Conservation (phyloP, 2,797 vertebrate genomes). For the Limnodromus scolopaceus region DNA sequence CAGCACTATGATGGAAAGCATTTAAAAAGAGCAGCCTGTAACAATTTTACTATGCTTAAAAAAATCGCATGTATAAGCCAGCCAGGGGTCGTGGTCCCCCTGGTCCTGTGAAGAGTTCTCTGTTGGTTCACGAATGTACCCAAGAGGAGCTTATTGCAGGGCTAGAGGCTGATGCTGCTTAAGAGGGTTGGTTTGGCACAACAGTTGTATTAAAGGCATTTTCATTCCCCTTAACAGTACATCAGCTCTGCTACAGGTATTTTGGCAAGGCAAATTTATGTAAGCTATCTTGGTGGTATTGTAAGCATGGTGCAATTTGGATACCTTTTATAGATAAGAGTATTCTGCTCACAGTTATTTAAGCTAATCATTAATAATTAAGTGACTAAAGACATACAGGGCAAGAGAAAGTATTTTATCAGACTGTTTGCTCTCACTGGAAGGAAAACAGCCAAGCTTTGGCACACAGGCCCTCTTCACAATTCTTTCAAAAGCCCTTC, state of each 20-base stretch:
- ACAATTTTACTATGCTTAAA: not conserved
- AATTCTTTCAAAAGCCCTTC: not conserved
- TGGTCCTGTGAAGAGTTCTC: not conserved
- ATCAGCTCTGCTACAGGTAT: constrained; percentile 9
- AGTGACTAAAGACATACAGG: not conserved
- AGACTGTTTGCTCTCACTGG: not conserved
- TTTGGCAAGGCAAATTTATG: not conserved
- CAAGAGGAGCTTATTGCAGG: not conserved
- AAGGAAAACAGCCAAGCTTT: not conserved
- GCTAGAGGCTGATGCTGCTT: not conserved
- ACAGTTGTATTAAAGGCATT: not conserved
- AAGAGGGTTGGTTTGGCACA: not conserved
- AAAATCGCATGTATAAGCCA: not conserved
- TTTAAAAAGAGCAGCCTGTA: not conserved
- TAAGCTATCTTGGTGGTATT: not conserved
- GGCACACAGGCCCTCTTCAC: not conserved
- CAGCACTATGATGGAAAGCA: not conserved
- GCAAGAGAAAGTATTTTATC: not conserved
- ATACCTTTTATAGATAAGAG: not conserved
- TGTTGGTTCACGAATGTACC: not conserved
- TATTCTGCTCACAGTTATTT: not conserved
- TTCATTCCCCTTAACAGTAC: not conserved
- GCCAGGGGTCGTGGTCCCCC: not conserved
- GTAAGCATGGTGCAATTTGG: not conserved
- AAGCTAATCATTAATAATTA: not conserved